Evolutionary conservation across 1,140 invertebrate genomes (phyloP).

Genomic region (Ceratosolen fusciceps): DNA sequence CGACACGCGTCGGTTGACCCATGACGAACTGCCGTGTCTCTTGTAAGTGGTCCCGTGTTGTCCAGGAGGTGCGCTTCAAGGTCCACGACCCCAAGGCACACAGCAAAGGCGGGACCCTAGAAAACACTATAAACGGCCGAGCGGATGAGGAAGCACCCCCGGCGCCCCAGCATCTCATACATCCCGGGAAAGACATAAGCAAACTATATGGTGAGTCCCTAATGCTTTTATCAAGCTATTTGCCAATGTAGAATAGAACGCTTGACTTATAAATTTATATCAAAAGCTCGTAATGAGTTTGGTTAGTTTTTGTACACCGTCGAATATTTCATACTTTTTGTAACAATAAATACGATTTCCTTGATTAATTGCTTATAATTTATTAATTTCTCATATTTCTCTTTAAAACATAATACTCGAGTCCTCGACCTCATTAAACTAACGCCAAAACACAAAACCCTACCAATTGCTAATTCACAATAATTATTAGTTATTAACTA

Average conservation of each 20-base stretch:
- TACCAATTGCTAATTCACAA: no score
- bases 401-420: no score
- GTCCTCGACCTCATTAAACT: no score
- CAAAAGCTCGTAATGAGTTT: background rate
- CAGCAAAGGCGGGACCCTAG: constrained; percentile 89
- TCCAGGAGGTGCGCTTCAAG: constrained; percentile 94
- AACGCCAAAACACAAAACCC: no score
- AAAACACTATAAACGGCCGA: constrained; percentile 91
- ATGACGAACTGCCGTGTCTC: constrained; percentile 70
- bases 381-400: no score
- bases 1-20: constrained; percentile 52
- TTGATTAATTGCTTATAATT: constrained; percentile 10
- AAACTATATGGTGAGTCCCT: constrained; percentile 79
- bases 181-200: constrained; percentile 88
- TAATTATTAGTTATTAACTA: no score
- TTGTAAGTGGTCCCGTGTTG: constrained; percentile 84
- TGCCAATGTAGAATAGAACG: background rate
- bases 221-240: background rate
- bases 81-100: constrained; percentile 93
- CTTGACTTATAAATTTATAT: background rate
- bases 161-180: constrained; percentile 81
- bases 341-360: no score
- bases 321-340: no score
- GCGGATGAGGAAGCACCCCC: constrained; percentile 79
- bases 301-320: background rate